A percentile compares a stretch with the other conserved stretches of the same genome.
These are phyloP conservation scores for Hypomesus transpacificus DNA, from an alignment of 2,113 vertebrate species.

Conservation along the genomic window DNA sequence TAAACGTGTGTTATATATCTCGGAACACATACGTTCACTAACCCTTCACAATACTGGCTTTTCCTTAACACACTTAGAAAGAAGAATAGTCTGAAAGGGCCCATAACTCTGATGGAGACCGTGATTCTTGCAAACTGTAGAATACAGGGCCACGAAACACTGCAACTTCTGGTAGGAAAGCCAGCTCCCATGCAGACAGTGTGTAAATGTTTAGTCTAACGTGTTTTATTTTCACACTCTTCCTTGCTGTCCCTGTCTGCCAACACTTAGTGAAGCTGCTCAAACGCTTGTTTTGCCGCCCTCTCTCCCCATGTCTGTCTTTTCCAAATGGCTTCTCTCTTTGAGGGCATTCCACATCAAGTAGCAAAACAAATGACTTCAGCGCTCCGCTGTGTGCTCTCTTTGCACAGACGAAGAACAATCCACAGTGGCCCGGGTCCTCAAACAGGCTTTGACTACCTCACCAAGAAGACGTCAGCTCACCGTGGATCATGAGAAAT, in stretches of 20 bases:
- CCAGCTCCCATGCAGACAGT: constrained; percentile 25
- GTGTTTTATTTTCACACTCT: constrained; percentile 30
- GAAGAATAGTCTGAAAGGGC: too few relatives aligned
- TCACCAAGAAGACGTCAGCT: neutral
- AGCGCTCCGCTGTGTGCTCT: constrained; percentile 10
- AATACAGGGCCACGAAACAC: neutral
- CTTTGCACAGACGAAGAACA: constrained; percentile 7
- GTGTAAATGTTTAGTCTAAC: constrained; percentile 60
- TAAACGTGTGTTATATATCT: too few relatives aligned
- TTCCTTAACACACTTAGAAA: too few relatives aligned
- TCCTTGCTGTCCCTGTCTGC: constrained; percentile 24
- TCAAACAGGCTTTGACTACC: neutral
- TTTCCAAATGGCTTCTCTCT: constrained; percentile 20
- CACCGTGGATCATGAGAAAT: neutral
- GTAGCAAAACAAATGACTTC: constrained; percentile 50
- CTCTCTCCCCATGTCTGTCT: constrained; percentile 5
- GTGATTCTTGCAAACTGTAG: too few relatives aligned
- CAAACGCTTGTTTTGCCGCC: neutral
- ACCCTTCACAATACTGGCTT: too few relatives aligned
- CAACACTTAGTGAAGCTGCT: constrained; percentile 1
- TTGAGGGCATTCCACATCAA: constrained; percentile 31
- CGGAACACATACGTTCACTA: too few relatives aligned
- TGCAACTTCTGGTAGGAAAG: constrained; percentile 2
- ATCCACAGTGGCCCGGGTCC: neutral
- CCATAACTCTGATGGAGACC: too few relatives aligned